Percentiles rank a stretch among this genome's conserved stretches.
Evolutionary conservation across 2,113 vertebrate genomes (phyloP).

Genomic region (Neolamprologus toae): DNA sequence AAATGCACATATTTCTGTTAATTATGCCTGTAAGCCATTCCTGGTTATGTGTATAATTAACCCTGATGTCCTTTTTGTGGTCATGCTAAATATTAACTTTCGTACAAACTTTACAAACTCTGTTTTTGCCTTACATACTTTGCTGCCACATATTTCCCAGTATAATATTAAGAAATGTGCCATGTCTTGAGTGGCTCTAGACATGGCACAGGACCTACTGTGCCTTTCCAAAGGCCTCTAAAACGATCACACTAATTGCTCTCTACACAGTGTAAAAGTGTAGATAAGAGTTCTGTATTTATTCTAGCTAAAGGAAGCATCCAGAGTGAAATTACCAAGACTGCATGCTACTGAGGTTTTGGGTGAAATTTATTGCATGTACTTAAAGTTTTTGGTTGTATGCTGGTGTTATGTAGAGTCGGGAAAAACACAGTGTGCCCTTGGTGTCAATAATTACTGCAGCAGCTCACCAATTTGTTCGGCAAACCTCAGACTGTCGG

Average conservation of each 20-base stretch:
- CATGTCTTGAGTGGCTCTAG: too few species aligned
- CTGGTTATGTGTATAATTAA: not conserved
- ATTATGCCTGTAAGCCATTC: not conserved
- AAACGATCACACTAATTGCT: not conserved
- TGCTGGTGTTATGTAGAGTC: not conserved
- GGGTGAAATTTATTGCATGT: too few species aligned
- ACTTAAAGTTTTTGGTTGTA: not conserved
- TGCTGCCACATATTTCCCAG: not conserved
- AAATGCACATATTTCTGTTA: not conserved
- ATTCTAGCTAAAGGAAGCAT: not conserved
- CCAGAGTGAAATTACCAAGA: not conserved
- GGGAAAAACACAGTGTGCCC: accelerated
- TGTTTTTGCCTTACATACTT: too few species aligned
- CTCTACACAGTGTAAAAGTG: not conserved
- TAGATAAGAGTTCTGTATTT: not conserved
- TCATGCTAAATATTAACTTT: not conserved
- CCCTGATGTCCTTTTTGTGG: not conserved
- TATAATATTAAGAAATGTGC: not conserved
- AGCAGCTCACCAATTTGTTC: not conserved
- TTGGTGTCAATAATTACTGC: not conserved
- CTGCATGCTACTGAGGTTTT: not conserved
- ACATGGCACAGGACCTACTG: not conserved
- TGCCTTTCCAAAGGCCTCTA: not conserved
- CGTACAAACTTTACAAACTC: too few species aligned
- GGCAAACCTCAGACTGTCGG: not conserved